phyloP scores from a whole-genome alignment of 1,140 invertebrate species.

The Eriocheir sinensis region DNA sequence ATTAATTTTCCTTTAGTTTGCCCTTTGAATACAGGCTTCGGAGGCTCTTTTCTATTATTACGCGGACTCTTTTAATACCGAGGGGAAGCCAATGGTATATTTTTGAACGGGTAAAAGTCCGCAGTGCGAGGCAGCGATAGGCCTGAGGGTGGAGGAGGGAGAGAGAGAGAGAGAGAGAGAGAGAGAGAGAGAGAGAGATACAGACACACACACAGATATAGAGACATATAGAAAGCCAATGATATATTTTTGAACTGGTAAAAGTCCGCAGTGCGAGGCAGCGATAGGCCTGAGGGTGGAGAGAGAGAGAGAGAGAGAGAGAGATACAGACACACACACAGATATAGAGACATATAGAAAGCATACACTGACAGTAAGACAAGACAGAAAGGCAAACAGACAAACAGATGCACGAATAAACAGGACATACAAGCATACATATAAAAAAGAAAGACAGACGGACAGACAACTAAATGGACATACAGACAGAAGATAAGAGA shows the following conservation, averaged over 20 bases:
- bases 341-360: not conserved
- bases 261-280: too few relatives aligned
- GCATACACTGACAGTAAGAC: not conserved
- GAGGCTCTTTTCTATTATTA: too few relatives aligned
- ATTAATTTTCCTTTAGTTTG: too few relatives aligned
- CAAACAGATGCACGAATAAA: too few relatives aligned
- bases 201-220: slow-evolving; percentile 16
- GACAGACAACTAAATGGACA: not conserved
- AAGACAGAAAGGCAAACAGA: not conserved
- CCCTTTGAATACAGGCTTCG: too few relatives aligned
- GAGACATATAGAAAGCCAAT: not conserved
- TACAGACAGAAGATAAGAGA: not conserved
- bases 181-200: slow-evolving; percentile 7
- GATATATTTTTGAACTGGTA: too few relatives aligned
- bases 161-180: slow-evolving; percentile 20
- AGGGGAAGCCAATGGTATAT: too few relatives aligned
- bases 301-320: slow-evolving; percentile 54
- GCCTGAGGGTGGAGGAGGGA: too few relatives aligned
- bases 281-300: not conserved
- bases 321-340: slow-evolving; percentile 34
- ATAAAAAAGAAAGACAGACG: too few relatives aligned
- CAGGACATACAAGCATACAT: not conserved
- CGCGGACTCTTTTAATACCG: too few relatives aligned
- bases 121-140: too few relatives aligned
- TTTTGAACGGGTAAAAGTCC: too few relatives aligned